Percentiles rank a stretch among this genome's conserved stretches.
These are phyloP conservation scores for Lamellibrachia luymesi DNA, from an alignment of 1,140 invertebrate species.

Conservation along the genomic window DNA sequence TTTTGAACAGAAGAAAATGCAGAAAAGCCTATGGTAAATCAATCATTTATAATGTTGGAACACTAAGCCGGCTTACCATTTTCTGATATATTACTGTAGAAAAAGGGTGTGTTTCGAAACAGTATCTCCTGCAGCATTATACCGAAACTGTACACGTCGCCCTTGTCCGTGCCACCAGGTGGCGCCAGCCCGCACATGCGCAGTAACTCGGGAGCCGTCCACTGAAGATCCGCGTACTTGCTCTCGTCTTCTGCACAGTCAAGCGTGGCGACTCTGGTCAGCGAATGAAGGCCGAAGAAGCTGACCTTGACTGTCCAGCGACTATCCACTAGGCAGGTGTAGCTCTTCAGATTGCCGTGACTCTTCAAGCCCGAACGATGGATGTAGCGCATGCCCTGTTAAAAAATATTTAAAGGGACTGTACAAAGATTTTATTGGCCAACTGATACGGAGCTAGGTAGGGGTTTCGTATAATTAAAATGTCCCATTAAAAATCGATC, in stretches of 20 bases:
- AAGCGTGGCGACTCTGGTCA: conserved; percentile 46
- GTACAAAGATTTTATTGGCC: no score
- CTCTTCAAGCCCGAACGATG: conserved; percentile 75
- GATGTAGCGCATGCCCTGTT: conserved; percentile 87
- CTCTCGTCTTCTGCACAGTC: conserved; percentile 31
- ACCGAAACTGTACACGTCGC: conserved; percentile 92
- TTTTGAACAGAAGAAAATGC: no score
- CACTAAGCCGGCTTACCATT: neutral
- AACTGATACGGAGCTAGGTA: no score
- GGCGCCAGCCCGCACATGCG: conserved; percentile 53
- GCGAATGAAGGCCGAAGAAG: conserved; percentile 80
- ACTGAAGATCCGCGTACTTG: conserved; percentile 51
- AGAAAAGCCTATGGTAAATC: no score
- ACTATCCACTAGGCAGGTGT: conserved; percentile 83
- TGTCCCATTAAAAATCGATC: no score
- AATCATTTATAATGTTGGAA: no score
- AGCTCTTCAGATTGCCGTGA: conserved; percentile 93
- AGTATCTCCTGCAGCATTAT: conserved; percentile 85
- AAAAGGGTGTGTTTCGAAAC: conserved; percentile 78
- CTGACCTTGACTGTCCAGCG: conserved; percentile 90
- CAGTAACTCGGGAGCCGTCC: conserved; percentile 61
- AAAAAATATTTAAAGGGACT: neutral
- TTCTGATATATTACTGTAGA: conserved; percentile 19
- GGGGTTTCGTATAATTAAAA: no score
- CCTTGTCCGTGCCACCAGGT: conserved; percentile 72